A percentile compares a stretch with the other conserved stretches of the same genome.
Evolutionary conservation across 1,140 invertebrate species (phyloP).

Genomic region (Pseudomyrmex cubaensis): DNA sequence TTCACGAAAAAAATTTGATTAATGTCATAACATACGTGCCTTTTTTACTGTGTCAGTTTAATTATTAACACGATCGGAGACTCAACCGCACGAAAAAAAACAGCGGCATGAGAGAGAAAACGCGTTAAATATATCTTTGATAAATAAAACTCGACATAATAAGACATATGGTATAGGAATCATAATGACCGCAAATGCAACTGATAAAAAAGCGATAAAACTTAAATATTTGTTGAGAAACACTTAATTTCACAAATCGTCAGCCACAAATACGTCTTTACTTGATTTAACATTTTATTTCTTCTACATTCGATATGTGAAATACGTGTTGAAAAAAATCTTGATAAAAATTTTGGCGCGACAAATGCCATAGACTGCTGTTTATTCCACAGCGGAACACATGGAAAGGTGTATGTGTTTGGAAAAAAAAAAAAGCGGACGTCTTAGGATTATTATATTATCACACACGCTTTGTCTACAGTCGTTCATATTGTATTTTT

Average conservation of each 20-base stretch:
- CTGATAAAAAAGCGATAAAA: background rate
- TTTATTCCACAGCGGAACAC: background rate
- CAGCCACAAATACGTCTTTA: background rate
- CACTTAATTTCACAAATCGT: slow-evolving; percentile 2
- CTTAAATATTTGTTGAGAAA: background rate
- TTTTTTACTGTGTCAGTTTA: no score
- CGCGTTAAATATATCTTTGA: no score
- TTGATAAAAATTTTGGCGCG: slow-evolving; percentile 9
- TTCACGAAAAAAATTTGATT: background rate
- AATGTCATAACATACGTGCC: no score
- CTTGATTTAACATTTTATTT: background rate
- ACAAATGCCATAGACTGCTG: slow-evolving; percentile 5
- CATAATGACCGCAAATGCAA: background rate
- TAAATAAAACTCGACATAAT: no score
- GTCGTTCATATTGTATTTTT: slow-evolving; percentile 43
- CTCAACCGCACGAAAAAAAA: no score
- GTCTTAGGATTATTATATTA: slow-evolving; percentile 40
- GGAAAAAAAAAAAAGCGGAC: background rate
- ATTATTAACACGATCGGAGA: no score
- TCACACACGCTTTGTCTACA: slow-evolving; percentile 37
- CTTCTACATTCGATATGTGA: background rate
- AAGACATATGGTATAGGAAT: background rate
- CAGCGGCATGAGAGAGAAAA: no score
- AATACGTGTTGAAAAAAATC: background rate
- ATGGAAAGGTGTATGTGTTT: no score